Base-by-base conservation (phyloP, 2,797 vertebrate species). In the Euthynnus affinis region DNA sequence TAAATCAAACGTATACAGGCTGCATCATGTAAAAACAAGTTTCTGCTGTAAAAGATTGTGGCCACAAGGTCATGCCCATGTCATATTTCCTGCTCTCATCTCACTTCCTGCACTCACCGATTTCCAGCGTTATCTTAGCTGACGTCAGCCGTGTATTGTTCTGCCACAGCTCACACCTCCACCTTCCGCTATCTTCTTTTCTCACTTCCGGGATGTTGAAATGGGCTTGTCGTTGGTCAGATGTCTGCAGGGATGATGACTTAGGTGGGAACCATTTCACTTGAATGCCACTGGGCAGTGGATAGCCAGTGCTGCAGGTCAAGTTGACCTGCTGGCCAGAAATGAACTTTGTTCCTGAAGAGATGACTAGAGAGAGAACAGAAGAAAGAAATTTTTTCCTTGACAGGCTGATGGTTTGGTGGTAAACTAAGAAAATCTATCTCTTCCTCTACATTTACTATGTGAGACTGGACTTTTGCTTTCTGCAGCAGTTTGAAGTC, bases 61-160 rank as follows among this genome's bases (percentile, higher is more conserved):
- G 60, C 83, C 79, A 84, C 78, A 69, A 78, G 83, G 76, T 89
- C 80, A 65, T 53, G 82, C 65, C 59, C 34, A 1, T 72, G 70
- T 85, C 72, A 75, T 14, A 46, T 62, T 92, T 91, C 90, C 89
- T 91, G 89, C 80, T 63, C 48, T 62, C 23, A 32, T 82, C 62
- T 82, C 73, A 65, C 80, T 90, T 90, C 90, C 89, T 85, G 81
- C 58, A 4, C 94, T 95, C 84, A 95, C 94, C 94, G 15, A 94
- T 90, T 17, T 76, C 89, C 78, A 96, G 83, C 0, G 0, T 72
- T n/a, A 94, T 78, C 8, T 10, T 51, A 9, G 87, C 89, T 1
- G 42, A 87, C 8, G 89, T 87, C 76, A 94, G 85, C 13, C 0
- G 0, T 0, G 0, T 61, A 0, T 1, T 0, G 1, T 23, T 75